Base-by-base conservation (phyloP, 2,888 invertebrate genomes). In the Erpobdella octoculata region DNA sequence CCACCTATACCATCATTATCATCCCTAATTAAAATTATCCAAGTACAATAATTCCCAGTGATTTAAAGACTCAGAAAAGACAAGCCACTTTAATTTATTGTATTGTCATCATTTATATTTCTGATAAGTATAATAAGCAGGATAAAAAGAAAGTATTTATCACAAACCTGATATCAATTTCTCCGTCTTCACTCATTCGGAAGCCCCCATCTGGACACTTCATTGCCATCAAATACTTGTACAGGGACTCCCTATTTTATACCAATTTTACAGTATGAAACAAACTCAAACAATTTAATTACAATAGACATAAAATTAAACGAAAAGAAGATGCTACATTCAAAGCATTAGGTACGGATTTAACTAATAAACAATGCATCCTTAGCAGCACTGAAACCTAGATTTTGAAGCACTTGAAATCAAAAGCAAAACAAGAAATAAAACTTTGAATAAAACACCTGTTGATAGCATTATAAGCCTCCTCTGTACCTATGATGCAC, bases 161-260 rank as follows among this genome's bases (percentile, higher is more conserved):
- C 4, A 31, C 38, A 61, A 74, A 83, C 83, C 83, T 81, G 37
- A 95, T 91, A 83, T 96, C 95, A 25, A 89, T 87, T 84, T 98
- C 97, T 3, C 97, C 97, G 77, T 90, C 92, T 69, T 87, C 87
- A 81, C 97, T 95, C 86, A 98, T 88, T 31, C 88, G 87, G 85
- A 93, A 98, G 18, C 92, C 89, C n/a, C 97, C 97, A 83, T 94
- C 90, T 8, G 88, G 85, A 76, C 89, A 88, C 76, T 89, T 88
- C 71, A 95, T 87, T 38, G 89, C 87, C 85, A 88, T 88, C 71
- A 98, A 84, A 84, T 93, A 97, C 69, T 88, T 86, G 77, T 88
- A 87, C 73, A 96, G 86, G 53, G 86, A 87, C 35, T 62, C 61
- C 58, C 71, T 71, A 53, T 33, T 6, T n/a, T n/a, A 15, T n/a